These are phyloP conservation scores for Trichonephila inaurata DNA, from an alignment of 1,140 invertebrate species.

Conservation along the genomic window DNA sequence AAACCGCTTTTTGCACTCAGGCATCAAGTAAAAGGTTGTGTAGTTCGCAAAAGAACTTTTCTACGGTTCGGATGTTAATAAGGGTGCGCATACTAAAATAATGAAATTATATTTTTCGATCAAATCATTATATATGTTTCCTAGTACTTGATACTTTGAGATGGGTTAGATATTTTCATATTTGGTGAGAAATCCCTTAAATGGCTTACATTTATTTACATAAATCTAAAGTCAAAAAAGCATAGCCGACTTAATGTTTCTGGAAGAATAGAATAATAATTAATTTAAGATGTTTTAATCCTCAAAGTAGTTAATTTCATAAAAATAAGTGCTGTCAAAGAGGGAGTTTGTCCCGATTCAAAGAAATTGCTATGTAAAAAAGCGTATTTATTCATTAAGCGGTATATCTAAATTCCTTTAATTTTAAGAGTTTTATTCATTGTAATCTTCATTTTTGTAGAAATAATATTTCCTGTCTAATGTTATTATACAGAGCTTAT, in stretches of 20 bases:
- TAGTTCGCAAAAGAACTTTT: background rate
- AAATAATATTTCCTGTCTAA: no score
- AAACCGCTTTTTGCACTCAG: slow-evolving; percentile 72
- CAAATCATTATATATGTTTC: background rate
- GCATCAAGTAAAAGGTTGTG: slow-evolving; percentile 60
- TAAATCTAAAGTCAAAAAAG: background rate
- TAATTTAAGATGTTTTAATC: background rate
- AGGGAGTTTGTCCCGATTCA: no score
- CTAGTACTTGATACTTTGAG: background rate
- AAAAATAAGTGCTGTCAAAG: background rate
- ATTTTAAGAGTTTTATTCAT: no score
- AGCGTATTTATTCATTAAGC: no score
- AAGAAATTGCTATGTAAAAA: no score
- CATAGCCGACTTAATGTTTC: background rate
- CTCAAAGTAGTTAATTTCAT: background rate
- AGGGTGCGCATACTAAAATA: slow-evolving; percentile 14
- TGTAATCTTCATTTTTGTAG: no score
- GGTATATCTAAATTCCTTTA: no score
- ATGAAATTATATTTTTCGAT: background rate
- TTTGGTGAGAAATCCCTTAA: background rate
- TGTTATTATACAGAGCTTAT: no score
- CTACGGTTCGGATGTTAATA: slow-evolving; percentile 19
- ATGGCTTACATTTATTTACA: background rate
- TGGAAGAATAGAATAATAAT: background rate
- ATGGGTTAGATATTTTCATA: background rate